Evolutionary conservation across 53 echinoderm and acorn worm species (phyloP).

Genomic region (Antedon mediterranea): DNA sequence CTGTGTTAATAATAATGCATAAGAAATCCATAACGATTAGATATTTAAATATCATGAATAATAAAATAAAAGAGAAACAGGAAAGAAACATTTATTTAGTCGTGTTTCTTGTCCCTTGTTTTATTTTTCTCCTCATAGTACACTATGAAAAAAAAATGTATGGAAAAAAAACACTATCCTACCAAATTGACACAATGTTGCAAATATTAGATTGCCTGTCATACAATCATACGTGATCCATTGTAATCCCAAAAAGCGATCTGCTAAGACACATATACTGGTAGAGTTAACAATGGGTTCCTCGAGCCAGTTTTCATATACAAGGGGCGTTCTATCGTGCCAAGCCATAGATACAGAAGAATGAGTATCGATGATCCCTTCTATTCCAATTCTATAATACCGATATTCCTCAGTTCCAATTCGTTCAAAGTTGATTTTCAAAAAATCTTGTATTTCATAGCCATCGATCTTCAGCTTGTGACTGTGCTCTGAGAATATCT

Average conservation of each 20-base stretch:
- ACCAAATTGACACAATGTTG: slow-evolving; percentile 9
- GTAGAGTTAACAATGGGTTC: background rate
- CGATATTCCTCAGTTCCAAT: slow-evolving; percentile 4
- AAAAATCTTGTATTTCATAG: slow-evolving; percentile 1
- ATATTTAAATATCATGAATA: no score
- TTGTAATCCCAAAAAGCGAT: background rate
- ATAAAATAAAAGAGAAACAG: no score
- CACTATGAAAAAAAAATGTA: no score
- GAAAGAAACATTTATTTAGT: no score
- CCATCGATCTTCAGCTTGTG: slow-evolving; percentile 28
- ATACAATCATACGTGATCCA: background rate
- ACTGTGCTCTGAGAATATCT: slow-evolving; percentile 44
- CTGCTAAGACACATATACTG: background rate
- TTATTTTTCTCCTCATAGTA: no score
- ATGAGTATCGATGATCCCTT: background rate
- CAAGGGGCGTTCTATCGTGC: background rate
- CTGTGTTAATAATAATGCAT: no score
- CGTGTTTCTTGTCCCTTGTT: no score
- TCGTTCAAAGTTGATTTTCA: slow-evolving; percentile 1
- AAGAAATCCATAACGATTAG: no score
- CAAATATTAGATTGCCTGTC: background rate
- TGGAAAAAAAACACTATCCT: background rate
- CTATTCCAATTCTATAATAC: slow-evolving; percentile 23
- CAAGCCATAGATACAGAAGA: background rate
- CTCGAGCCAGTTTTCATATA: background rate